Conservation (phyloP, 2,888 invertebrate species). For the Acanthacorydalis orientalis region DNA sequence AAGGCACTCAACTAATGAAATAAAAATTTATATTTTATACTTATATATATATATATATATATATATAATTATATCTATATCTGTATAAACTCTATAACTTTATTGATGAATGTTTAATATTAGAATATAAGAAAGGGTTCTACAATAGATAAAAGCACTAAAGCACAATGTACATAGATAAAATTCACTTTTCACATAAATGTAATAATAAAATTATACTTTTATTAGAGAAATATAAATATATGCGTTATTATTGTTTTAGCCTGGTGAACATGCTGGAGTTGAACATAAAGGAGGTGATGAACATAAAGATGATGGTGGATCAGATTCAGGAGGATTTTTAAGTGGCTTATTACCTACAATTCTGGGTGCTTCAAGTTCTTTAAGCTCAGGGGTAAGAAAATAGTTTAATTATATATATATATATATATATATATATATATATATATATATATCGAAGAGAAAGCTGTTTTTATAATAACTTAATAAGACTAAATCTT, state of each 20-base stretch:
- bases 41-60: too few species aligned
- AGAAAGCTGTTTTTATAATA: neutral
- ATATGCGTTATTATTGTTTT: neutral
- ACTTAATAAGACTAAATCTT: too few species aligned
- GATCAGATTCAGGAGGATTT: slow-evolving; percentile 19
- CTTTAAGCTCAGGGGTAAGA: slow-evolving; percentile 6
- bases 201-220: neutral
- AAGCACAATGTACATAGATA: neutral
- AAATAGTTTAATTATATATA: neutral
- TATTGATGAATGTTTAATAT: too few species aligned
- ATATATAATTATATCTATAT: too few species aligned
- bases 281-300: slow-evolving; percentile 7
- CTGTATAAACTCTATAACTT: too few species aligned
- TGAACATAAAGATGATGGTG: slow-evolving; percentile 7
- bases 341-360: slow-evolving; percentile 18
- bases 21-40: too few species aligned
- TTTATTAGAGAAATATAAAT: neutral
- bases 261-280: neutral
- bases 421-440: neutral
- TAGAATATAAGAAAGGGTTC: too few species aligned
- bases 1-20: too few species aligned
- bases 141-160: too few species aligned
- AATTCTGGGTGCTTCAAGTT: slow-evolving; percentile 11
- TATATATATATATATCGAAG: too few species aligned
- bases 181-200: neutral